Base-by-base conservation (phyloP, 1,140 invertebrate genomes). In the Lordiphosa stackelbergi region DNA sequence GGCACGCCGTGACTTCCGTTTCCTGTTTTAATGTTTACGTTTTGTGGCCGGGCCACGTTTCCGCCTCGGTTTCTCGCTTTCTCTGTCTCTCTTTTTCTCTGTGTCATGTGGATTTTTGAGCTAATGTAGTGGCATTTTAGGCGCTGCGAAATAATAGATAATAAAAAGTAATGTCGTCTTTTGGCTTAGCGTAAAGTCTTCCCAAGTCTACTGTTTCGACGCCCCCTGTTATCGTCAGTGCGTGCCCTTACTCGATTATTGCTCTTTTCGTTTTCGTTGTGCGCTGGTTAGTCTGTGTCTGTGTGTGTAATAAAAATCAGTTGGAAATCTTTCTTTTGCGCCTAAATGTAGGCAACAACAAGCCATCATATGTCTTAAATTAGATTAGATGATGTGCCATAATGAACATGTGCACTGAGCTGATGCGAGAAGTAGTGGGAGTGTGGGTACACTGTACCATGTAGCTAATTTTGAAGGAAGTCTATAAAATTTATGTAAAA, bases 1-100 rank as follows among this genome's bases (percentile, higher is more conserved):
- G 63, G 62, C 66, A 74, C 62, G 59, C 65, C 64, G 37, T 47
- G 51, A 61, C 65, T 70, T 83, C 77, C 73, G 72, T 73, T 84
- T 83, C 78, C 77, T 66, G 65, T 77, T 84, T 78, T 84, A 84
- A 84, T 83, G 78, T 83, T 83, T 83, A 83, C 77, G 64, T 68
- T 77, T 78, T 77, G 63, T 75, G 78, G 69, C 59, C 41, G 77
- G 42, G 47, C 49, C 55, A 52, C 13, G 41, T 48, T 16, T 42
- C 49, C 53, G 16, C 12, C 46, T 35, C 41, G 37, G 19, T 41
- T 7, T 19, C 8, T 9, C 5, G 6, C 7, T 0, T 5, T 28
- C 16, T 10, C 10, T 24, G 24, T 41, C 12, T 40, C 22, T 34
- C 31, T 40, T 13, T 22, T 16, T 54, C 8, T 43, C 42, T 65